phyloP scores from a whole-genome alignment of 2,113 vertebrate genomes.

The Gobius niger region DNA sequence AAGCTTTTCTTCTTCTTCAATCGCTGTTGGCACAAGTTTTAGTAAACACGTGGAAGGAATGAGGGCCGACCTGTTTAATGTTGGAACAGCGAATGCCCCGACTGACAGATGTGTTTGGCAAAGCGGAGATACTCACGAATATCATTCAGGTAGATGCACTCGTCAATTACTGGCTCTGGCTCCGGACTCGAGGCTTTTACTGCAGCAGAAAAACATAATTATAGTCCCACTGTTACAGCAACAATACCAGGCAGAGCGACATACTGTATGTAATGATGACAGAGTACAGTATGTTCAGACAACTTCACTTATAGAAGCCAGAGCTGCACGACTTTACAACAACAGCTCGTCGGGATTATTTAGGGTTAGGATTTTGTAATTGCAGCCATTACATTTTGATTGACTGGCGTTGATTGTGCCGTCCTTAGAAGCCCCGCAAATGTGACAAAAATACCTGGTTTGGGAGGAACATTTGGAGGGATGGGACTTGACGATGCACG shows the following conservation, averaged over 20 bases:
- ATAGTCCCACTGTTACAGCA: neutral
- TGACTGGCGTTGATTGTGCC: no score
- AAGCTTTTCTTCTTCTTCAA: neutral
- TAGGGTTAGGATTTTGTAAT: no score
- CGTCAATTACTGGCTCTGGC: neutral
- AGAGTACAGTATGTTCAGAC: neutral
- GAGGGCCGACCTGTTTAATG: conserved; percentile 34
- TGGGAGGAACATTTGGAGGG: conserved; percentile 15
- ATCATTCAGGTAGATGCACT: conserved; percentile 36
- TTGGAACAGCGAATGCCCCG: neutral
- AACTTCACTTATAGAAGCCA: no score
- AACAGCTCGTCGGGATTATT: no score
- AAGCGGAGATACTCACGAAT: conserved; percentile 47
- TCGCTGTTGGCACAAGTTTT: conserved; percentile 38
- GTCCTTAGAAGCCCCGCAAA: no score
- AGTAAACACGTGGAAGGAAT: conserved; percentile 24
- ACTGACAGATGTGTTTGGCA: neutral
- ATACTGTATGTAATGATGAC: neutral
- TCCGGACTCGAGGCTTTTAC: neutral
- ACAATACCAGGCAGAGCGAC: neutral
- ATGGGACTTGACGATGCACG: neutral
- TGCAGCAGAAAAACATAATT: conserved; percentile 1
- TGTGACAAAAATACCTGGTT: conserved; percentile 58
- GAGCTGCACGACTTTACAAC: no score
- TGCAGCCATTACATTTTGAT: no score